Evolutionary conservation across 2,113 vertebrate species (phyloP).

Genomic region (Gavia stellata): DNA sequence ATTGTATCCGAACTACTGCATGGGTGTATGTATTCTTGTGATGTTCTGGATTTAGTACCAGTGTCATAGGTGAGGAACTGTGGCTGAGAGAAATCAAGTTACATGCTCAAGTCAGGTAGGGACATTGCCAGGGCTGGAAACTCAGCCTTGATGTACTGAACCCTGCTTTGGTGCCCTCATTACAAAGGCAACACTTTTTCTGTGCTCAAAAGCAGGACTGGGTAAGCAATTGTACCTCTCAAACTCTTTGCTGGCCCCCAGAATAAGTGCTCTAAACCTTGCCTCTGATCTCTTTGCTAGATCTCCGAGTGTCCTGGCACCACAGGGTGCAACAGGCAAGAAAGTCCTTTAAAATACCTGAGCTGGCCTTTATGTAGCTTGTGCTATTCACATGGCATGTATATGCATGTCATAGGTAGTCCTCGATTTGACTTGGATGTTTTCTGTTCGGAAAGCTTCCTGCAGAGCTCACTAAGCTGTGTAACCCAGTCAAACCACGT

Average conservation of each 20-base stretch:
- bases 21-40: neutral
- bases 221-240: neutral
- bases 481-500: neutral
- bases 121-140: neutral
- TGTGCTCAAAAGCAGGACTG: neutral
- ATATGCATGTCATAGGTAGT: neutral
- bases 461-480: neutral
- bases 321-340: neutral
- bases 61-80: neutral
- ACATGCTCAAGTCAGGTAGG: neutral
- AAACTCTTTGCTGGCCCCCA: neutral
- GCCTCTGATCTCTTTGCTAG: neutral
- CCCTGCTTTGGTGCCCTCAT: neutral
- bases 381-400: fast-evolving
- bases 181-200: neutral
- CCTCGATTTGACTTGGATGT: neutral
- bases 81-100: neutral
- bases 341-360: neutral
- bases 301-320: neutral
- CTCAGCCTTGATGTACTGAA: neutral
- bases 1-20: neutral
- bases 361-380: neutral
- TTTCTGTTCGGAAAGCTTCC: neutral
- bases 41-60: neutral
- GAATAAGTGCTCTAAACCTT: neutral